Evolutionary conservation across 2,113 vertebrate species (phyloP).

Genomic region (Anas platyrhynchos): DNA sequence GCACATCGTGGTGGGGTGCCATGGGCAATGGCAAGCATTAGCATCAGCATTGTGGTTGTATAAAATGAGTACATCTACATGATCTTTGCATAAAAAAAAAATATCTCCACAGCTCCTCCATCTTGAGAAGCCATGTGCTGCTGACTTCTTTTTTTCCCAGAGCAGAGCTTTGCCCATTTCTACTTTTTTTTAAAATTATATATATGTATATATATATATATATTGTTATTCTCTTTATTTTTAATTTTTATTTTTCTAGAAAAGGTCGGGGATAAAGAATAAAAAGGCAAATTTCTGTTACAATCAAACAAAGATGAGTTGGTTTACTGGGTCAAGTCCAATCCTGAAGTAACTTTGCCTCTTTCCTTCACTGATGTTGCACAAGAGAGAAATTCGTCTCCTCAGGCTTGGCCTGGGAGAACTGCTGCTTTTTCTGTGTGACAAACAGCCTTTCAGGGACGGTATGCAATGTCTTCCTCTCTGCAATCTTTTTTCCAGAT

Average conservation of each 20-base stretch:
- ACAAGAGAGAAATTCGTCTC: constrained; percentile 32
- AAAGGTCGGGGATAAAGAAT: constrained; percentile 10
- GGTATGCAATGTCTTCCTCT: not conserved
- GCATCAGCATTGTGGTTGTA: not conserved
- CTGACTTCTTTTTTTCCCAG: not conserved
- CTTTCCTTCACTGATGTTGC: constrained; percentile 19
- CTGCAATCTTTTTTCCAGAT: constrained; percentile 37
- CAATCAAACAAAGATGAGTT: not conserved
- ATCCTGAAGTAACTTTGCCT: constrained; percentile 10
- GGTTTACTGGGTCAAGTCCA: not conserved
- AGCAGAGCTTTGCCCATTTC: not conserved
- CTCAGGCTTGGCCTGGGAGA: not conserved
- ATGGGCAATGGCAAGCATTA: not conserved
- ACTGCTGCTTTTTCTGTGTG: not conserved
- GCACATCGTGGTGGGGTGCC: not conserved
- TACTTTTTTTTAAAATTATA: not conserved
- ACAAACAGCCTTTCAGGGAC: constrained; percentile 7
- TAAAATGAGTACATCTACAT: not conserved
- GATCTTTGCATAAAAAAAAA: not conserved
- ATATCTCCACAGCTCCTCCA: not conserved
- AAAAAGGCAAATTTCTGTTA: not conserved
- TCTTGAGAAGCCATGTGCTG: not conserved
- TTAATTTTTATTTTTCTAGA: not conserved
- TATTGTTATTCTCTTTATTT: not conserved
- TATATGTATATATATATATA: too few species aligned